Conservation (phyloP, 92 coral and sea anemone genomes). For the Galaxea fascicularis region DNA sequence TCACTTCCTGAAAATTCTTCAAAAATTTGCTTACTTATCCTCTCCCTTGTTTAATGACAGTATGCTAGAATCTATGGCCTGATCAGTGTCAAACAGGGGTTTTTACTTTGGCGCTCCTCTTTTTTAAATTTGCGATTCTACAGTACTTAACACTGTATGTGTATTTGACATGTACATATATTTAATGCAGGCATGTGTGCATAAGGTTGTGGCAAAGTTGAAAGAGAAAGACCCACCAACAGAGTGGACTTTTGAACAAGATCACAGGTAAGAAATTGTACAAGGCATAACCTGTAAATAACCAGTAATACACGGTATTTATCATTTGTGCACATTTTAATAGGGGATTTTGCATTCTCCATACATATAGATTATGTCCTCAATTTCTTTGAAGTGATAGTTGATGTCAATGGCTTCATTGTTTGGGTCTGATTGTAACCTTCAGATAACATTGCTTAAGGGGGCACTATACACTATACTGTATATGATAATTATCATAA, state of each 20-base stretch:
- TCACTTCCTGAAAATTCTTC: not conserved
- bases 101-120: not conserved
- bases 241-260: conserved; percentile 4
- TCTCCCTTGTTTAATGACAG: not conserved
- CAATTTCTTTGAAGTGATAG: not conserved
- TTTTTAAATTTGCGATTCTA: not conserved
- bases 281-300: conserved; percentile 21
- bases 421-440: not conserved
- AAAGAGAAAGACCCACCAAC: too few relatives aligned
- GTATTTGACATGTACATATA: too few relatives aligned
- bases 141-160: not conserved
- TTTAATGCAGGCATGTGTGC: conserved; percentile 27
- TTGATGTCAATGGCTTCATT: not conserved
- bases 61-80: conserved; percentile 2
- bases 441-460: not conserved
- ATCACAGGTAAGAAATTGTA: not conserved
- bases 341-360: not conserved
- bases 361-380: not conserved
- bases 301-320: not conserved
- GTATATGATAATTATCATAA: too few relatives aligned
- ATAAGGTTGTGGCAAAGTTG: conserved; percentile 9
- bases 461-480: too few relatives aligned
- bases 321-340: conserved; percentile 2
- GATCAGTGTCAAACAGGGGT: not conserved
- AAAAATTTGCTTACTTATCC: not conserved